These are phyloP conservation scores for Salpingus planirostris DNA, from an alignment of 2,888 invertebrate species.

Conservation along the genomic window DNA sequence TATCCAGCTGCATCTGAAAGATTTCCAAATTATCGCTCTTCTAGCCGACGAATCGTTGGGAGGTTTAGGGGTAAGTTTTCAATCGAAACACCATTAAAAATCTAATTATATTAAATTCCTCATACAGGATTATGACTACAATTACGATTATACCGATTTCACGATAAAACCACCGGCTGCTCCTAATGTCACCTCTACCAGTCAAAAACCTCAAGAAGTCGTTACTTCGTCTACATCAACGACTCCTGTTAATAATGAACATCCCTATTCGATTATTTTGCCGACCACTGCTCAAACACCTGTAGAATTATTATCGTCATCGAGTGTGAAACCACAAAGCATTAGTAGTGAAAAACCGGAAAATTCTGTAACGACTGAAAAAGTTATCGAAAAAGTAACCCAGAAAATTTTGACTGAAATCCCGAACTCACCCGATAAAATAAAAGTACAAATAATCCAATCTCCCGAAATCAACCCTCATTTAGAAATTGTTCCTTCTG, in stretches of 20 bases:
- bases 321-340: too few species aligned
- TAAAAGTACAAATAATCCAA: slow-evolving; percentile 26
- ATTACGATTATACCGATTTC: slow-evolving; percentile 64
- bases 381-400: slow-evolving; percentile 5
- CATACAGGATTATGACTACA: slow-evolving; percentile 63
- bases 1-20: slow-evolving; percentile 70
- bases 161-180: slow-evolving; percentile 52
- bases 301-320: too few species aligned
- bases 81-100: neutral
- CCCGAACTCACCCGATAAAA: slow-evolving; percentile 23
- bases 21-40: slow-evolving; percentile 64
- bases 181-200: slow-evolving; percentile 19
- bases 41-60: slow-evolving; percentile 50
- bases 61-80: slow-evolving; percentile 49
- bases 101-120: slow-evolving; percentile 2
- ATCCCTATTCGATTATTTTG: too few species aligned
- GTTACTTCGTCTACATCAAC: slow-evolving; percentile 7
- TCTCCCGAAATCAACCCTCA: slow-evolving; percentile 16
- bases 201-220: slow-evolving; percentile 2
- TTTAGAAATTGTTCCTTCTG: slow-evolving; percentile 10
- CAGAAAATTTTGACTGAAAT: slow-evolving; percentile 2
- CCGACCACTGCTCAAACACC: too few species aligned
- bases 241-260: slow-evolving; percentile 9
- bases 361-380: too few species aligned
- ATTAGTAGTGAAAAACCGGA: too few species aligned